Evolutionary conservation across 2,888 invertebrate genomes (phyloP).

Genomic region (Drosophila tanythrix): DNA sequence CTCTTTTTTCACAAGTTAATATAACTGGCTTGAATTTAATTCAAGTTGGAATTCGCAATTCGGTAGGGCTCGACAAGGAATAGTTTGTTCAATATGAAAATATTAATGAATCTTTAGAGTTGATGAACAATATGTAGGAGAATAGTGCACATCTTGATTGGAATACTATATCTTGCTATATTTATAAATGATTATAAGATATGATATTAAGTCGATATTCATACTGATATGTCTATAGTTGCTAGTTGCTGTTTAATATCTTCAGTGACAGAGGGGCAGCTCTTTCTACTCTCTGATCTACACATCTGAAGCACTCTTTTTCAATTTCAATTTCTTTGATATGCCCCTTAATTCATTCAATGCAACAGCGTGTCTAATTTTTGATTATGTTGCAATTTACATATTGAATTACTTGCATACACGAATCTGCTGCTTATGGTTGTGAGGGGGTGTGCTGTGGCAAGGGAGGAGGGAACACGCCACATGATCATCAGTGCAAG

Average conservation of each 20-base stretch:
- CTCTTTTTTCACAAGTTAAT: not conserved
- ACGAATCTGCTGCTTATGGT: conserved; percentile 41
- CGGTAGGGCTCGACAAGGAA: not conserved
- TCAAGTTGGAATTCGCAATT: not conserved
- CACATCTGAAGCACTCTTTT: not conserved
- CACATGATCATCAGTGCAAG: conserved; percentile 39
- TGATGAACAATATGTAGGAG: no score
- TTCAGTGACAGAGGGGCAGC: not conserved
- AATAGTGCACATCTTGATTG: no score
- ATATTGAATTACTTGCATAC: conserved; percentile 76
- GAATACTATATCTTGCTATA: no score
- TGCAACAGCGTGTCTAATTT: conserved; percentile 75
- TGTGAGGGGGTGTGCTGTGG: not conserved
- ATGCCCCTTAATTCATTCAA: conserved; percentile 5
- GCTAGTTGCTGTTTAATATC: not conserved
- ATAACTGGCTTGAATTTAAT: not conserved
- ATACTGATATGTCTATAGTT: not conserved
- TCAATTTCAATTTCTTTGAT: conserved; percentile 9
- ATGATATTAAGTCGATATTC: not conserved
- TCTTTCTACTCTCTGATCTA: not conserved
- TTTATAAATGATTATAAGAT: not conserved
- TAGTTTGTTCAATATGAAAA: not conserved
- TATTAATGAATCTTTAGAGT: no score
- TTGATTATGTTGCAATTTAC: conserved; percentile 82
- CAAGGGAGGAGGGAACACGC: not conserved